Evolutionary conservation across 2,888 invertebrate species (phyloP), one percentile per base, ranked within the genome.

Genomic region (Xanthorhoe spadicearia): DNA sequence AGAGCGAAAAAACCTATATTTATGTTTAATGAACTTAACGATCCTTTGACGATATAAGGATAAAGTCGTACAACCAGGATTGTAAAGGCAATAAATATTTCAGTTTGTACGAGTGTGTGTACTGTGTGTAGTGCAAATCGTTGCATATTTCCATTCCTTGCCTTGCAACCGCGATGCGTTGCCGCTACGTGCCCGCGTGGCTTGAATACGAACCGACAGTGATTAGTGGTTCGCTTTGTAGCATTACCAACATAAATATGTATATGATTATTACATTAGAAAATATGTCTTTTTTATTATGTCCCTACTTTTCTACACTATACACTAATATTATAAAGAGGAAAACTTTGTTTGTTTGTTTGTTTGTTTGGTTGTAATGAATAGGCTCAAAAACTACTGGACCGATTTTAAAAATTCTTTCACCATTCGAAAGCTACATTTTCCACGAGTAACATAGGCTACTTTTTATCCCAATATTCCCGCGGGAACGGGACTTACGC

Each of bases 41-140:
- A 55, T 46, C 60, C 56, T 65, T 35, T 61, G 56, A 64, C 32
- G 13, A 48, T 58, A 64, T 57, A 64, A 64, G 57, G 48, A 57
- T 65, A 64, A 60, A 61, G 56, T 57, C 46, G 60, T 53, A 35
- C 51, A 56, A 48, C 61, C 56, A 19, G 48, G 51, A 62, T 56
- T n/a, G 35, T 19, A 43, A 48, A 56, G 10, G 28, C 28, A 50
- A 66, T 69, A 61, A 63, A 69, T 69, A 63, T 69, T 66, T 63
- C 50, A 64, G 60, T 64, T 50, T 61, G 54, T 53, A 9, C 46
- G 60, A 53, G 58, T 61, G 50, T n/a, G n/a, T n/a, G n/a, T n/a
- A n/a, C n/a, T n/a, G n/a, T n/a, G n/a, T 69, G 63, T 58, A 63
- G 63, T 69, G 69, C 53, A 69, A 69, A 69, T 66, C 61, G 65